These are phyloP conservation scores for Cardinalis cardinalis DNA, from an alignment of 2,113 vertebrate genomes.

Conservation along the genomic window DNA sequence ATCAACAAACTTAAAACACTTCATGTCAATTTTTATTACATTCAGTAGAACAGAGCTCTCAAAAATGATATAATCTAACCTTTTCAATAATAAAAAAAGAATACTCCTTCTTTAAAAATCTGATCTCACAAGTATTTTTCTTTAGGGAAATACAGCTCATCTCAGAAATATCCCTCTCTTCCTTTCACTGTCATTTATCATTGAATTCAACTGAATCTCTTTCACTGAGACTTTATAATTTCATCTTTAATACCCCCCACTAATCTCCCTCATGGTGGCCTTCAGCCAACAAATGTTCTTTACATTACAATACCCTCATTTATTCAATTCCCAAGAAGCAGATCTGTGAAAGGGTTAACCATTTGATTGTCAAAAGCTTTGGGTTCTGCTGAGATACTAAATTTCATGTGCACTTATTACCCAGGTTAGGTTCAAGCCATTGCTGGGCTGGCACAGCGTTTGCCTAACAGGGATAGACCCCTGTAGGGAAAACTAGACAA, in stretches of 20 bases:
- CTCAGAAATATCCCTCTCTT: constrained; percentile 52
- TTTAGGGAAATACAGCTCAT: constrained; percentile 60
- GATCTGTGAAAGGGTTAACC: constrained; percentile 45
- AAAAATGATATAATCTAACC: constrained; percentile 64
- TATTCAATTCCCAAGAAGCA: constrained; percentile 51
- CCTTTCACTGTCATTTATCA: constrained; percentile 55
- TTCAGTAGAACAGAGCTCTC: constrained; percentile 57
- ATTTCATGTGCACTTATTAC: constrained; percentile 51
- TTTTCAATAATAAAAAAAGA: constrained; percentile 61
- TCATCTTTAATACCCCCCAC: constrained; percentile 65
- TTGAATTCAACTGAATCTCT: constrained; percentile 64
- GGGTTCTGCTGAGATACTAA: constrained; percentile 58
- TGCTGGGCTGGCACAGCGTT: constrained; percentile 23
- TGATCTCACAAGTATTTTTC: constrained; percentile 59
- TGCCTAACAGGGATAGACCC: constrained; percentile 43
- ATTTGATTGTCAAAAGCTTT: constrained; percentile 62
- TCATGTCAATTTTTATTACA: constrained; percentile 70
- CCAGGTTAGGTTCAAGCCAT: constrained; percentile 55
- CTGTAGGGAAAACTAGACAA: constrained; percentile 60
- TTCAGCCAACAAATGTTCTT: constrained; percentile 65
- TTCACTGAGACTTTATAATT: constrained; percentile 66
- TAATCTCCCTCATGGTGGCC: constrained; percentile 67
- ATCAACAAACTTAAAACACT: constrained; percentile 72
- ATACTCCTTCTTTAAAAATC: constrained; percentile 49
- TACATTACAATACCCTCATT: constrained; percentile 62